These are phyloP conservation scores for Chloebia gouldiae DNA, from an alignment of 2,113 vertebrate species.

Conservation along the genomic window DNA sequence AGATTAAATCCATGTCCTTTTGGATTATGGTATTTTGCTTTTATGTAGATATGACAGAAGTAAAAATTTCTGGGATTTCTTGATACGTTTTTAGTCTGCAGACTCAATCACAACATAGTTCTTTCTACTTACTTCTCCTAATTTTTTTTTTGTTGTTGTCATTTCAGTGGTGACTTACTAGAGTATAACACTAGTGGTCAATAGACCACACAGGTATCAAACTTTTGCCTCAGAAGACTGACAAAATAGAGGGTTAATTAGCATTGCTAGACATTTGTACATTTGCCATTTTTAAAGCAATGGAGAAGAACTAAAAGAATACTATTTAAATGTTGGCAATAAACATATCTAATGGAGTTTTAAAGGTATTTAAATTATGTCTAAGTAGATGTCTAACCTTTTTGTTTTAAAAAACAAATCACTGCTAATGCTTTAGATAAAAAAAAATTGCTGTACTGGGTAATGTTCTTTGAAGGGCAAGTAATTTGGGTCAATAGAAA, in stretches of 20 bases:
- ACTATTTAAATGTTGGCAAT: conserved; percentile 46
- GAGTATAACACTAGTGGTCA: background rate
- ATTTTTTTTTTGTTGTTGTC: background rate
- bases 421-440: conserved; percentile 58
- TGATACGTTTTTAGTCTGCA: background rate
- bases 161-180: background rate
- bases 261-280: background rate
- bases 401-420: conserved; percentile 67
- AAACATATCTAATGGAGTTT: conserved; percentile 69
- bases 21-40: background rate
- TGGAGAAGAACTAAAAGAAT: conserved; percentile 16
- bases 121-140: background rate
- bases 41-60: background rate
- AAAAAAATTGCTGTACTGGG: conserved; percentile 56
- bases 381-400: conserved; percentile 65
- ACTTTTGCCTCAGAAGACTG: background rate
- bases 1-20: background rate
- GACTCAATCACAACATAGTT: background rate
- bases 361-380: conserved; percentile 71
- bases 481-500: conserved; percentile 63
- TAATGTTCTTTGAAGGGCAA: conserved; percentile 74
- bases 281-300: background rate
- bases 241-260: conserved; percentile 1
- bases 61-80: background rate
- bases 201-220: background rate